Conservation (phyloP, 2,113 vertebrate genomes). For the Dicrurus megarhynchus region DNA sequence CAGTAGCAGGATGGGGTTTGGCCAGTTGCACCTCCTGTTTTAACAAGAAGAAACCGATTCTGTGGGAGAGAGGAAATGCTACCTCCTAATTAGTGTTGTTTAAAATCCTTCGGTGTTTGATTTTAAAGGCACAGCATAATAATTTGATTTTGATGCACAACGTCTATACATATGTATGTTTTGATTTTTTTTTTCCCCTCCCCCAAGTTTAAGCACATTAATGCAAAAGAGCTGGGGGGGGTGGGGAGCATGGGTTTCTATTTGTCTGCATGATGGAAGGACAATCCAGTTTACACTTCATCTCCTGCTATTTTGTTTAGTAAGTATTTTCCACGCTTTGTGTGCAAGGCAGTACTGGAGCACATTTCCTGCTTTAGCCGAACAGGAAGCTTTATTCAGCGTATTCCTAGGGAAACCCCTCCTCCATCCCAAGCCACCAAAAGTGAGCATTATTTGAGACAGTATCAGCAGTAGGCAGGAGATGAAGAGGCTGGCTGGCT, state of each 20-base stretch:
- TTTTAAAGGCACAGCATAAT: constrained; percentile 30
- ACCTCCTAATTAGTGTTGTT: constrained; percentile 19
- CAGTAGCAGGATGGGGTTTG: constrained; percentile 21
- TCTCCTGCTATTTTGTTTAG: constrained; percentile 62
- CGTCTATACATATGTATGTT: not conserved
- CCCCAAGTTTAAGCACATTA: not conserved
- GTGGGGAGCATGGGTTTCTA: not conserved
- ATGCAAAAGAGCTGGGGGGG: not conserved
- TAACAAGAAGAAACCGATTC: constrained; percentile 13
- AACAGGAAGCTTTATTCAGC: constrained; percentile 50
- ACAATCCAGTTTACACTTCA: constrained; percentile 49
- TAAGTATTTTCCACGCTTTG: constrained; percentile 55
- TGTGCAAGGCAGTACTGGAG: constrained; percentile 38
- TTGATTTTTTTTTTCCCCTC: not conserved
- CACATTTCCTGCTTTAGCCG: constrained; percentile 54
- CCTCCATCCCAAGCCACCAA: constrained; percentile 6
- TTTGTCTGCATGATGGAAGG: constrained; percentile 26
- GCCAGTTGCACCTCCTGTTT: constrained; percentile 6
- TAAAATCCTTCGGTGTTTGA: not conserved
- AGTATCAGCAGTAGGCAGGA: not conserved
- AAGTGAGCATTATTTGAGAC: constrained; percentile 4
- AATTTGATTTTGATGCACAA: not conserved
- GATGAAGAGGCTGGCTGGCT: not conserved
- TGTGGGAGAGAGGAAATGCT: constrained; percentile 28
- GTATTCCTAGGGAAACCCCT: constrained; percentile 60